Conservation (phyloP, 1,140 invertebrate species). For the Drosophila santomea region DNA sequence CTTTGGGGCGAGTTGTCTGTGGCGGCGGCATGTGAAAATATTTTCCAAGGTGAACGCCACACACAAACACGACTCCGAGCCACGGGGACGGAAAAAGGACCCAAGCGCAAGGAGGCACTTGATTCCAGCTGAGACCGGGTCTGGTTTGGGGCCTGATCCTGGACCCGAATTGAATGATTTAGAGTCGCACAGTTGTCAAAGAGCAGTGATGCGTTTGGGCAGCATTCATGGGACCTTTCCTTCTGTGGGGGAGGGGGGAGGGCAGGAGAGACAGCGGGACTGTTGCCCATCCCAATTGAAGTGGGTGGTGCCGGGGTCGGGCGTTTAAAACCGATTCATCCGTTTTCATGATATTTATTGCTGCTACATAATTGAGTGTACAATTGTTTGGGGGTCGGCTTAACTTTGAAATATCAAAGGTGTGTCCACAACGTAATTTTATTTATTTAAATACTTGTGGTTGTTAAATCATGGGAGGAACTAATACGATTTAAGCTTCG, state of each 20-base stretch:
- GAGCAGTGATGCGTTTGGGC: constrained; percentile 77
- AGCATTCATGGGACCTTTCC: constrained; percentile 27
- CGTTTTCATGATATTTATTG: constrained; percentile 72
- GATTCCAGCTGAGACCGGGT: constrained; percentile 62
- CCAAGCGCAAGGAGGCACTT: constrained; percentile 42
- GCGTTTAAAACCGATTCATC: constrained; percentile 80
- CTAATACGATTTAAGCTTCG: too few species aligned
- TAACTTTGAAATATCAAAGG: constrained; percentile 16
- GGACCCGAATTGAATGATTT: constrained; percentile 75
- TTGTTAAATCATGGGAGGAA: too few species aligned
- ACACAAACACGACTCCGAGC: constrained; percentile 28
- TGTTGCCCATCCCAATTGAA: constrained; percentile 28
- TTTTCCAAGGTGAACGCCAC: constrained; percentile 79
- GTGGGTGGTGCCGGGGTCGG: constrained; percentile 20
- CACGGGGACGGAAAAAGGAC: constrained; percentile 37
- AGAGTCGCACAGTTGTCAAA: constrained; percentile 79
- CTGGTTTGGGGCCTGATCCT: constrained; percentile 17
- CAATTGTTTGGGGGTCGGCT: constrained; percentile 46
- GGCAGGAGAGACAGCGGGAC: neutral
- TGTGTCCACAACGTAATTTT: neutral
- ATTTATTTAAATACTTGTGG: neutral
- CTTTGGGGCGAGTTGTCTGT: constrained; percentile 37
- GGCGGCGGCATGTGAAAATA: constrained; percentile 74
- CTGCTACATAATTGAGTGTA: constrained; percentile 75
- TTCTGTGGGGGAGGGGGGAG: neutral